Percentiles rank a stretch among this genome's conserved stretches.
Conservation (phyloP, 2,888 invertebrate species). For the Galerucella pusilla region DNA sequence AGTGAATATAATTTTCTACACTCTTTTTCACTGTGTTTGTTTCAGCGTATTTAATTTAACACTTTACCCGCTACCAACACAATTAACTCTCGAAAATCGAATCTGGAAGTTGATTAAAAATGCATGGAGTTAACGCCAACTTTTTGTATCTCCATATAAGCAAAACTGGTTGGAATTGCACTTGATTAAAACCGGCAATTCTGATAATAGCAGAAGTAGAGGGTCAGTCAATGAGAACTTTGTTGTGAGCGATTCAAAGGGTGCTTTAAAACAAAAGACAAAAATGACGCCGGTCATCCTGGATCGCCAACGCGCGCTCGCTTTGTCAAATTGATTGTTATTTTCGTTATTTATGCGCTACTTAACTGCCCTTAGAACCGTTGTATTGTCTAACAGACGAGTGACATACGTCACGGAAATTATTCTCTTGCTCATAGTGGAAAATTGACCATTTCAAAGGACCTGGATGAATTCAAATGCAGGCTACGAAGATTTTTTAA, state of each 20-base stretch:
- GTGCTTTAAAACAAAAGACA: conserved; percentile 63
- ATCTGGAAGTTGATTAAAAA: conserved; percentile 45
- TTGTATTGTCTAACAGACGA: conserved; percentile 47
- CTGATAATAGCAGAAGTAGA: conserved; percentile 49
- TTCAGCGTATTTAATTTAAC: conserved; percentile 1
- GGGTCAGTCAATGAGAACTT: conserved; percentile 54
- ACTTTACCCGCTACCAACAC: conserved; percentile 4
- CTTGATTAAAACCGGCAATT: conserved; percentile 60
- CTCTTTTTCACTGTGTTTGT: neutral
- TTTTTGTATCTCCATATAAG: conserved; percentile 43
- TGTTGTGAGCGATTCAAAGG: conserved; percentile 56
- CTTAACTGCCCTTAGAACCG: conserved; percentile 51
- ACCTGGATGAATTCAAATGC: conserved; percentile 25
- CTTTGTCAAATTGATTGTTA: conserved; percentile 63
- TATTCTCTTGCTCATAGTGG: conserved; percentile 44
- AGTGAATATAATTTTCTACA: too few relatives aligned
- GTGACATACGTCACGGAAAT: conserved; percentile 50
- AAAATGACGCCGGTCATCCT: conserved; percentile 62
- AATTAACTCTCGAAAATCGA: conserved; percentile 24
- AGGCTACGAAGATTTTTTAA: conserved; percentile 24
- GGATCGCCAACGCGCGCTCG: conserved; percentile 53
- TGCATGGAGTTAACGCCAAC: conserved; percentile 46
- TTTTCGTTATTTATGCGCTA: conserved; percentile 63
- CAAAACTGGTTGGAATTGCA: conserved; percentile 50
- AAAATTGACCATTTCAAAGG: conserved; percentile 51